phyloP scores from a whole-genome alignment of 2,888 invertebrate species.

The Drosophila trichaetosa region DNA sequence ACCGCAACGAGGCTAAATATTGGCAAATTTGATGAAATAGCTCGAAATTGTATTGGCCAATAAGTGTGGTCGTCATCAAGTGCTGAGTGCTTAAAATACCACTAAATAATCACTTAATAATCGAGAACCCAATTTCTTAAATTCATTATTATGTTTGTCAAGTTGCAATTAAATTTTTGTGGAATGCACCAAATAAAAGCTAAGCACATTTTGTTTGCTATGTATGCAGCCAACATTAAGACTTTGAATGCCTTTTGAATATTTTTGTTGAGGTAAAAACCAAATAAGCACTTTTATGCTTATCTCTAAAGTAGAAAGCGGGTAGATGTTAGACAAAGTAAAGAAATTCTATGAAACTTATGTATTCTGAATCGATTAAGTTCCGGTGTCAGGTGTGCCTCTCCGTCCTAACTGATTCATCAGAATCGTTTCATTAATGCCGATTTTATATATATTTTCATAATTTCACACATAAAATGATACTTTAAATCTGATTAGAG shows the following conservation, averaged over 20 bases:
- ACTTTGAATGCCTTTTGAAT: constrained; percentile 15
- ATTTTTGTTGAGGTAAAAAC: constrained; percentile 15
- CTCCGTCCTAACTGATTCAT: not conserved
- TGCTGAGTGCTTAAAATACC: constrained; percentile 2
- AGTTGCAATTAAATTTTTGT: not conserved
- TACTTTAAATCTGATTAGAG: not conserved
- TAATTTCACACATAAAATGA: not conserved
- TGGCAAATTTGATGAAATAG: constrained; percentile 46
- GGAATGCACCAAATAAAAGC: constrained; percentile 9
- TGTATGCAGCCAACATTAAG: constrained; percentile 2
- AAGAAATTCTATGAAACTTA: not conserved
- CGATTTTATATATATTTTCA: not conserved
- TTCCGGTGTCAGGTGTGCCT: not conserved
- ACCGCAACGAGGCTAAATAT: not conserved
- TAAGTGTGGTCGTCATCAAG: constrained; percentile 42
- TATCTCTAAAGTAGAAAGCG: not conserved
- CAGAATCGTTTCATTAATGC: not conserved
- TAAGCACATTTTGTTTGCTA: not conserved
- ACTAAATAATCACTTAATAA: constrained; percentile 15
- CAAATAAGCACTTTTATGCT: constrained; percentile 27
- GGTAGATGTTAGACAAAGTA: no score
- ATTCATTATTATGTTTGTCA: constrained; percentile 1
- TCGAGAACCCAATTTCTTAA: not conserved
- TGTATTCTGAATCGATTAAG: no score
- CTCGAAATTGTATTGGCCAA: constrained; percentile 16